A percentile compares a stretch with the other conserved stretches of the same genome.
These are phyloP conservation scores for Drosophila mulleri DNA, from an alignment of 2,888 invertebrate genomes.

Conservation along the genomic window DNA sequence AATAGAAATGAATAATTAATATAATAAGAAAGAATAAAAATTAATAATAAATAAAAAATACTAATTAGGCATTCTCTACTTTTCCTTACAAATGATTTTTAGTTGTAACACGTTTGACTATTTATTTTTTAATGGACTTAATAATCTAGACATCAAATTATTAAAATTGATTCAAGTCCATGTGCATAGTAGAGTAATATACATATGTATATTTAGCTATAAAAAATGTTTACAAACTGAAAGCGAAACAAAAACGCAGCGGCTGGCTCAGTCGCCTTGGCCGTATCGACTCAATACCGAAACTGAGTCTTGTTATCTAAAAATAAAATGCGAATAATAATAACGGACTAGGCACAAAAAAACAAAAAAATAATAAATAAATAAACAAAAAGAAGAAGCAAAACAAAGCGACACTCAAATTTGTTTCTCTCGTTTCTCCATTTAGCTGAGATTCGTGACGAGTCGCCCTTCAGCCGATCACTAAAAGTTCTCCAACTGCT, in stretches of 20 bases:
- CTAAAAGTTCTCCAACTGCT: not conserved
- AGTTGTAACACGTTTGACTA: too few species aligned
- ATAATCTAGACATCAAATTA: too few species aligned
- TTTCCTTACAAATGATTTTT: too few species aligned
- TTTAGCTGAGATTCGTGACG: constrained; percentile 27
- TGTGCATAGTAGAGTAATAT: too few species aligned
- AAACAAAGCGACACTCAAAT: constrained; percentile 35
- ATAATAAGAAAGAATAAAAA: too few species aligned
- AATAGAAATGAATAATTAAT: too few species aligned
- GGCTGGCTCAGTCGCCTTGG: not conserved
- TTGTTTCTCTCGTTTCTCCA: constrained; percentile 33
- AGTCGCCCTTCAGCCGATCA: constrained; percentile 26
- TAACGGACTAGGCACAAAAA: constrained; percentile 25
- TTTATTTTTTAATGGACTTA: too few species aligned
- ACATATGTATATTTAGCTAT: too few species aligned
- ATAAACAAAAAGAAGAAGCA: not conserved
- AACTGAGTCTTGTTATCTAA: constrained; percentile 39
- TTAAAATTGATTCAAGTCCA: too few species aligned
- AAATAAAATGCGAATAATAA: constrained; percentile 45
- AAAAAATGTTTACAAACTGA: too few species aligned
- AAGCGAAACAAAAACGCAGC: constrained; percentile 1
- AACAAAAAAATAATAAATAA: constrained; percentile 12
- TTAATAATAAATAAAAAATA: too few species aligned
- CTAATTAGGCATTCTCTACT: too few species aligned
- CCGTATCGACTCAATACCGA: not conserved